Base-by-base conservation (phyloP, 2,113 vertebrate genomes). In the Emydura subglobosa region DNA sequence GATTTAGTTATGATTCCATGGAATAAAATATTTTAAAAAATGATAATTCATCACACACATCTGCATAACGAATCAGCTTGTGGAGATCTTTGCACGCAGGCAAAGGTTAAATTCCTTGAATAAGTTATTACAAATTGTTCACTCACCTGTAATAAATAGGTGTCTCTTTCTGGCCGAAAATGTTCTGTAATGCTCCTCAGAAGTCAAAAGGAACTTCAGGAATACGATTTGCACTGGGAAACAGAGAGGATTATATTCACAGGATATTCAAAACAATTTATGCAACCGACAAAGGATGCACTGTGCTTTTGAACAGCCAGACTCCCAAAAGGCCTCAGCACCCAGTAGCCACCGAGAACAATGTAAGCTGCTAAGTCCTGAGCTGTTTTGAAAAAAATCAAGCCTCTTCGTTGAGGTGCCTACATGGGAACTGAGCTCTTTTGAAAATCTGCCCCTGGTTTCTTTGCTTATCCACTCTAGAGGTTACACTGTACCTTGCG, bases 161-260 rank as follows among this genome's bases (percentile, higher is more conserved):
- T 5, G 80, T 22, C 24, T 81, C 92, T 91, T 93, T 68, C 8
- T 3, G 13, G 61, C 31, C 5, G 55, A 87, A 85, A 82, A 72
- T 44, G 19, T 4, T 1, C 12, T 6, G 49, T 86, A 82, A 25
- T 91, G 92, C 85, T 89, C 42, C 54, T 81, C 83, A 95, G 89
- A 94, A 92, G 74, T 53, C 54, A 94, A 90, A 91, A 82, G 88
- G 83, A 95, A 96, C 88, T 96, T 94, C 95, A 95, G 83, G 78
- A 47, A 59, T 81, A 95, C 91, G 96, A 97, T 97, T 96, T 96
- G 87, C 81, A 80, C 65, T 94, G 83, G 94, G 21, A 21, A 93
- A 89, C 80, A 88, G 93, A 94, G 85, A 0, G 0, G 79, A 85
- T 94, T 95, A 92, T 95, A 92, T 96, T 96, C 93, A 93, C 57